These are phyloP conservation scores for Manis pentadactyla DNA, from an alignment of 2,797 vertebrate genomes.

Conservation along the genomic window DNA sequence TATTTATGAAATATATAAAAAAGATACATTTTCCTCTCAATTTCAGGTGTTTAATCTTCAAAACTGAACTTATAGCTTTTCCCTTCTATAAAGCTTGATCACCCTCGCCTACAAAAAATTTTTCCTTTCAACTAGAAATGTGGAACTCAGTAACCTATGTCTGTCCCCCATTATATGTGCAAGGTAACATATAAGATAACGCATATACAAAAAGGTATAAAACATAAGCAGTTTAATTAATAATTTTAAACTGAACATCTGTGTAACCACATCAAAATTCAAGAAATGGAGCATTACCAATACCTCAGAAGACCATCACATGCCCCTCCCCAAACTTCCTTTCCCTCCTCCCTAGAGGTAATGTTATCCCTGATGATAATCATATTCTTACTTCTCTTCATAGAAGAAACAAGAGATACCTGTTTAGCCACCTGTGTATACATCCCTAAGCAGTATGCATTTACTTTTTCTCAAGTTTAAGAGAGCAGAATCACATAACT, in stretches of 20 bases:
- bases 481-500: no score
- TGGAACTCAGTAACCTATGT: neutral
- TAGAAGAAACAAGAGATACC: neutral
- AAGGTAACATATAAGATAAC: neutral
- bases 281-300: neutral
- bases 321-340: neutral
- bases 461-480: no score
- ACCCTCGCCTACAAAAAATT: neutral
- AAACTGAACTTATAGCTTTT: neutral
- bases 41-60: constrained; percentile 8
- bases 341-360: neutral
- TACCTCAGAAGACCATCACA: neutral
- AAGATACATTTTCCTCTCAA: neutral
- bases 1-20: neutral
- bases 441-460: no score
- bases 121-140: neutral
- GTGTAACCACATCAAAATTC: neutral
- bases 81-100: neutral
- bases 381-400: neutral
- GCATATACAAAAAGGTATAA: neutral
- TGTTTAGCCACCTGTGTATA: neutral
- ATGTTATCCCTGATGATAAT: neutral
- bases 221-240: neutral
- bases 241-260: neutral
- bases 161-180: no score